Evolutionary conservation across 2,113 vertebrate genomes (phyloP).

Genomic region (Saguinus midas): DNA sequence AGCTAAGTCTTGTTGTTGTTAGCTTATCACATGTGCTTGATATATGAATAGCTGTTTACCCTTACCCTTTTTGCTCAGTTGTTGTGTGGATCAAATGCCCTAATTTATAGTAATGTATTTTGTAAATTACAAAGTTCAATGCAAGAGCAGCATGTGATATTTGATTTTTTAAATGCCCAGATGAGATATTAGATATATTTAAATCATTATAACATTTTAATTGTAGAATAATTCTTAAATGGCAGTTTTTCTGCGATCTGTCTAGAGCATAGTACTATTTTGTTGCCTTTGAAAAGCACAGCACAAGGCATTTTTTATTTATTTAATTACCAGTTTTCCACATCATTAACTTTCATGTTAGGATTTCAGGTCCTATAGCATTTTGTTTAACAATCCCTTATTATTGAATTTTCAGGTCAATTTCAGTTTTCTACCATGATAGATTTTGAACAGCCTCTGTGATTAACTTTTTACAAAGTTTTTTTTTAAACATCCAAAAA

Average conservation of each 20-base stretch:
- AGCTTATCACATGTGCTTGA: not conserved
- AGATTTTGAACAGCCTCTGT: slow-evolving; percentile 53
- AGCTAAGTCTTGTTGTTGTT: slow-evolving; percentile 20
- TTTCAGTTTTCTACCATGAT: slow-evolving; percentile 28
- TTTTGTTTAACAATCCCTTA: not conserved
- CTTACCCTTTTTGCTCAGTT: slow-evolving; percentile 18
- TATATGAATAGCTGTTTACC: not conserved
- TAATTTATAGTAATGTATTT: slow-evolving; percentile 11
- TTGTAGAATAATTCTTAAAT: slow-evolving; percentile 41
- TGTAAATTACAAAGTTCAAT: not conserved
- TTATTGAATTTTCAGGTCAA: slow-evolving; percentile 30
- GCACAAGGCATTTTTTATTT: not conserved
- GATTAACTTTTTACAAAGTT: slow-evolving; percentile 27
- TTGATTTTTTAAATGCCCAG: slow-evolving; percentile 37
- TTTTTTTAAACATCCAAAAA: not conserved
- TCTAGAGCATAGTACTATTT: not conserved
- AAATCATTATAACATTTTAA: slow-evolving; percentile 32
- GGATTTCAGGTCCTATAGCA: slow-evolving; percentile 22
- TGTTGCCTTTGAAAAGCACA: not conserved
- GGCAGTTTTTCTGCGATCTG: slow-evolving; percentile 19
- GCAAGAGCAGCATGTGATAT: not conserved
- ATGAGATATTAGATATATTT: not conserved
- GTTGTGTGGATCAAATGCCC: slow-evolving; percentile 12
- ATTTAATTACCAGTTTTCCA: slow-evolving; percentile 35
- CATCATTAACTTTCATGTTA: slow-evolving; percentile 21